These are phyloP conservation scores for Clamator glandarius DNA, from an alignment of 2,797 vertebrate genomes.

Conservation along the genomic window DNA sequence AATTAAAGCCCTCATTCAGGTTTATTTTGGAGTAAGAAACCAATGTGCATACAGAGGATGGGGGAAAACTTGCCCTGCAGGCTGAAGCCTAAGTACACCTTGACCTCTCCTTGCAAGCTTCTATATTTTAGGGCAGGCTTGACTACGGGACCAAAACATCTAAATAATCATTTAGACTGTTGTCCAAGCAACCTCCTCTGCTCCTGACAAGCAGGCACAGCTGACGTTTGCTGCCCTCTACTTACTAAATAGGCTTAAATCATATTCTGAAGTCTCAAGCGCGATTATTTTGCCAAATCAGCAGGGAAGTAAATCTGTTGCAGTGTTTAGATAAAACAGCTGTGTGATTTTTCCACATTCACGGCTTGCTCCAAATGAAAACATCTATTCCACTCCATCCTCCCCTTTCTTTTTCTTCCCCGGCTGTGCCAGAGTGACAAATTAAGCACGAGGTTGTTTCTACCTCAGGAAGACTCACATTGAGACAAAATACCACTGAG, in stretches of 20 bases:
- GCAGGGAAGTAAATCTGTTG: neutral
- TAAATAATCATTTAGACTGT: neutral
- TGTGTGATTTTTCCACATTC: neutral
- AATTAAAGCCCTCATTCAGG: conserved; percentile 39
- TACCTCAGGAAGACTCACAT: neutral
- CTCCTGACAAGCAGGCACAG: conserved; percentile 9
- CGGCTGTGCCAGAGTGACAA: neutral
- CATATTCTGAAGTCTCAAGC: neutral
- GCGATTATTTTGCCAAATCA: neutral
- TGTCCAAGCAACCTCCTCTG: conserved; percentile 18
- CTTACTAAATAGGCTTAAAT: conserved; percentile 34
- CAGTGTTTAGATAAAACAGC: neutral
- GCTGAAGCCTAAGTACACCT: conserved; percentile 33
- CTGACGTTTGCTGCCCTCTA: conserved; percentile 63
- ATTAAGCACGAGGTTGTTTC: neutral
- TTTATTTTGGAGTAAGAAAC: conserved; percentile 26
- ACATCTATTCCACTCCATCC: too few relatives aligned
- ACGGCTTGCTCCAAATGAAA: neutral
- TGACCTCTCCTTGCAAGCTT: conserved; percentile 35
- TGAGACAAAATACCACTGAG: neutral
- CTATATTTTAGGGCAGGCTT: neutral
- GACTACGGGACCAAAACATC: neutral
- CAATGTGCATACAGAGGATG: neutral
- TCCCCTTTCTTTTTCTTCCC: too few relatives aligned
- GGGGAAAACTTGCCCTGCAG: conserved; percentile 21